A percentile compares a stretch with the other conserved stretches of the same genome.
These are phyloP conservation scores for Drosophila barbarae DNA, from an alignment of 2,888 invertebrate genomes.

Conservation along the genomic window DNA sequence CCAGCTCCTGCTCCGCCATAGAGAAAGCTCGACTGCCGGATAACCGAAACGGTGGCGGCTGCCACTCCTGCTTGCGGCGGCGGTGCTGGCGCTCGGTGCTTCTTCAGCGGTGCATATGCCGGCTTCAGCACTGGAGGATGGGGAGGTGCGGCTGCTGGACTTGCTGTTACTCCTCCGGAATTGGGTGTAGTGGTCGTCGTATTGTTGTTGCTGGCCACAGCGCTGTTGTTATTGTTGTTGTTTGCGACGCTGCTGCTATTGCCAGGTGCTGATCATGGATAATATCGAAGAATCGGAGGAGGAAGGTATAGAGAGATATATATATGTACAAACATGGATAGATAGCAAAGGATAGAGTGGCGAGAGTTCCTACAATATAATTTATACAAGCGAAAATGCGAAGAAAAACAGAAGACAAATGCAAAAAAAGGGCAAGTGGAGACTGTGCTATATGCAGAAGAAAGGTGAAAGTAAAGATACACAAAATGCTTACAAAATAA, in stretches of 20 bases:
- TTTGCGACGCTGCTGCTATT: constrained; percentile 55
- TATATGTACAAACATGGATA: constrained; percentile 34
- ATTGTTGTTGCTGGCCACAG: constrained; percentile 56
- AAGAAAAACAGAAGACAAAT: constrained; percentile 5
- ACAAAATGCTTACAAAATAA: background rate
- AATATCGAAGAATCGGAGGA: constrained; percentile 33
- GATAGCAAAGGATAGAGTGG: constrained; percentile 10
- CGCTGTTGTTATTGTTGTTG: constrained; percentile 53
- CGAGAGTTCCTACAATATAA: background rate
- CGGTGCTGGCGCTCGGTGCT: constrained; percentile 75
- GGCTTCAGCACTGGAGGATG: constrained; percentile 59
- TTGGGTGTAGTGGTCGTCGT: constrained; percentile 39
- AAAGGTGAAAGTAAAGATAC: background rate
- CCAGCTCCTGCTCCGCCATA: constrained; percentile 66
- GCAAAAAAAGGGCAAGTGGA: background rate
- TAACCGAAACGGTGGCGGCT: constrained; percentile 76
- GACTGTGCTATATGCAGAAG: constrained; percentile 8
- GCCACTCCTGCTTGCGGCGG: constrained; percentile 76
- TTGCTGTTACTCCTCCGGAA: constrained; percentile 15
- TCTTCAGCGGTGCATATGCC: constrained; percentile 71
- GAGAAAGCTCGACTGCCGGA: constrained; percentile 76
- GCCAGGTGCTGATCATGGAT: constrained; percentile 46
- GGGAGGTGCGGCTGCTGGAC: constrained; percentile 1
- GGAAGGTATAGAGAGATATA: constrained; percentile 31
- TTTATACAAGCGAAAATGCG: constrained; percentile 19